phyloP scores from a whole-genome alignment of 2,113 vertebrate genomes.

The Arenaria interpres region DNA sequence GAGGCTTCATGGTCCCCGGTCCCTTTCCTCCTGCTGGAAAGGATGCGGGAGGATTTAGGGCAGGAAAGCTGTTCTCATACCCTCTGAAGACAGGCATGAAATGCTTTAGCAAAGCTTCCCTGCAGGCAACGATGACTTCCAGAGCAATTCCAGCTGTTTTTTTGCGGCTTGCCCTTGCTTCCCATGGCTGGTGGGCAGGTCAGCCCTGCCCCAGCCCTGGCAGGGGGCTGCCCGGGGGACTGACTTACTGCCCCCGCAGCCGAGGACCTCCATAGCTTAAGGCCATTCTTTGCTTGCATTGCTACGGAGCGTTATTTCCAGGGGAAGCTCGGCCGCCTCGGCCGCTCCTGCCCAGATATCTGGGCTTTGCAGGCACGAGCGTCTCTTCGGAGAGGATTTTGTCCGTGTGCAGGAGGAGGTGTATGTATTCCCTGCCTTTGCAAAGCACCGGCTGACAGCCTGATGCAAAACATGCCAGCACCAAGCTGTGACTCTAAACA shows the following conservation, averaged over 20 bases:
- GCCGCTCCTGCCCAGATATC: neutral
- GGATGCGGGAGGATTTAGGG: conserved; percentile 17
- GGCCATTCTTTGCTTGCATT: neutral
- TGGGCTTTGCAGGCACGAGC: neutral
- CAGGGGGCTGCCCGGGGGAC: neutral
- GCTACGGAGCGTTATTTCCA: neutral
- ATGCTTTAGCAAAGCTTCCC: conserved; percentile 37
- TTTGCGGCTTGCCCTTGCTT: neutral
- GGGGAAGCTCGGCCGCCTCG: neutral
- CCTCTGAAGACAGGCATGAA: conserved; percentile 37
- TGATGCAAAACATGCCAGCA: conserved; percentile 61
- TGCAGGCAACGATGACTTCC: neutral
- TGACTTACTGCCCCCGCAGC: neutral
- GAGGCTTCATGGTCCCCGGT: fast-evolving
- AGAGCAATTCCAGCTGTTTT: neutral
- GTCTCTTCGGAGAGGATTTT: neutral
- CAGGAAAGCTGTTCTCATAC: neutral
- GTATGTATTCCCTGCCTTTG: conserved; percentile 1
- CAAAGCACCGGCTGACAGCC: conserved; percentile 11
- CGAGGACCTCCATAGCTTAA: neutral
- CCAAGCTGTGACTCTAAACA: conserved; percentile 63
- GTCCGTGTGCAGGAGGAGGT: conserved; percentile 7
- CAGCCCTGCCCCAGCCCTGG: neutral
- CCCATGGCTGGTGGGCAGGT: neutral
- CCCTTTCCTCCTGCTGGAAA: neutral